phyloP scores from a whole-genome alignment of 2,113 vertebrate species.

The Irena cyanogastra region DNA sequence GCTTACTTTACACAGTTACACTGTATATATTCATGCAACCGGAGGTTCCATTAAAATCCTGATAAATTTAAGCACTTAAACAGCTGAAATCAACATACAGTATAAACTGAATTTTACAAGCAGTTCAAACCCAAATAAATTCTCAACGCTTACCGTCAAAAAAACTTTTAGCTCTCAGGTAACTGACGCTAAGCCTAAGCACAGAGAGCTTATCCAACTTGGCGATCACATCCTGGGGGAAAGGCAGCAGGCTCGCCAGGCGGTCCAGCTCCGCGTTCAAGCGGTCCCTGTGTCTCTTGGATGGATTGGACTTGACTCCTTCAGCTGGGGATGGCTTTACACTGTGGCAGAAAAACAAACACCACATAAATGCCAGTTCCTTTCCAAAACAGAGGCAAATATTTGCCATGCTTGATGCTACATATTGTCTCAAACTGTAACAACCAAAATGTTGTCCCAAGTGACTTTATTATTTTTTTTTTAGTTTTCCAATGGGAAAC shows the following conservation, averaged over 20 bases:
- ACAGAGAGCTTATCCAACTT: constrained; percentile 87
- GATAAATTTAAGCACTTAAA: not conserved
- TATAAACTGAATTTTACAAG: not conserved
- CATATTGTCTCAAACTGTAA: not conserved
- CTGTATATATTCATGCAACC: not conserved
- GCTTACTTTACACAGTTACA: not conserved
- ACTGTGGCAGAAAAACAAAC: constrained; percentile 47
- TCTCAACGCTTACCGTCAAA: constrained; percentile 79
- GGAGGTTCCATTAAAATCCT: not conserved
- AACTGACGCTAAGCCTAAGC: constrained; percentile 85
- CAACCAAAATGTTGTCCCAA: not conserved
- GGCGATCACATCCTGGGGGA: constrained; percentile 82
- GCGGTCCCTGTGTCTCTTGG: constrained; percentile 84
- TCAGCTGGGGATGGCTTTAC: constrained; percentile 72
- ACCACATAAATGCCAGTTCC: not conserved
- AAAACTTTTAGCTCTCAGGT: constrained; percentile 85
- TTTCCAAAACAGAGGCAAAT: not conserved
- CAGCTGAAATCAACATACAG: not conserved
- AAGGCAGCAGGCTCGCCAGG: constrained; percentile 82
- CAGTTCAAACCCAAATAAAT: not conserved
- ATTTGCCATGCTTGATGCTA: not conserved
- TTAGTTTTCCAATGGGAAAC: not conserved
- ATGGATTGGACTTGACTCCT: constrained; percentile 84
- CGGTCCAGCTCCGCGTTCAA: constrained; percentile 83
- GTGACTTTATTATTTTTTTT: no score